Percentiles rank a stretch among this genome's conserved stretches.
These are phyloP conservation scores for Opisthocomus hoazin DNA, from an alignment of 2,113 vertebrate genomes.

Conservation along the genomic window DNA sequence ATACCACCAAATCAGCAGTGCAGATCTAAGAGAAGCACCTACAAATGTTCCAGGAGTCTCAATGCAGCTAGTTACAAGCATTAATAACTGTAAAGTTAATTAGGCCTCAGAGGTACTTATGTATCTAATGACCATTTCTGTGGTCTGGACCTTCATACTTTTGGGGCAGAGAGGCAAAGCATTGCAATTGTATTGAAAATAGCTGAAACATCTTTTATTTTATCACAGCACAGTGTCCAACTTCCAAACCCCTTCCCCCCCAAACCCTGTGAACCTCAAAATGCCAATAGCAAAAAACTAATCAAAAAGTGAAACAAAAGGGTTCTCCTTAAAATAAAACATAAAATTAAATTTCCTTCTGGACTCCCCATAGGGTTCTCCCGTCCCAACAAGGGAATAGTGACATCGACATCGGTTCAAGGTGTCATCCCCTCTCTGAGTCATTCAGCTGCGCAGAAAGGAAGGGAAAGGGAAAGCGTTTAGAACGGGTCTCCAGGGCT, in stretches of 20 bases:
- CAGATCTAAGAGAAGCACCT: background rate
- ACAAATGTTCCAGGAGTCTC: background rate
- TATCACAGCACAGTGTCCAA: background rate
- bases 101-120: background rate
- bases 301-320: background rate
- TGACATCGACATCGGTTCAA: background rate
- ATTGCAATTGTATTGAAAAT: background rate
- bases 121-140: background rate
- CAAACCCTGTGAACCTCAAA: background rate
- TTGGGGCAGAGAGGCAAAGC: background rate
- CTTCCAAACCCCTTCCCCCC: background rate
- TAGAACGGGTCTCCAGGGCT: background rate
- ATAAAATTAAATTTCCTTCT: background rate
- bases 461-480: slow-evolving; percentile 35
- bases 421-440: slow-evolving; percentile 37
- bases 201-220: background rate
- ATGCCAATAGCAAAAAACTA: background rate
- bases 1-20: background rate
- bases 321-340: background rate
- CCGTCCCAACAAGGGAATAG: background rate
- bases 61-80: background rate
- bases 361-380: background rate
- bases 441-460: slow-evolving; percentile 21
- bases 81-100: background rate
- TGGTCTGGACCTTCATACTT: background rate